phyloP scores from a whole-genome alignment of 1,140 invertebrate species.

The Scaptomyza graminum region DNA sequence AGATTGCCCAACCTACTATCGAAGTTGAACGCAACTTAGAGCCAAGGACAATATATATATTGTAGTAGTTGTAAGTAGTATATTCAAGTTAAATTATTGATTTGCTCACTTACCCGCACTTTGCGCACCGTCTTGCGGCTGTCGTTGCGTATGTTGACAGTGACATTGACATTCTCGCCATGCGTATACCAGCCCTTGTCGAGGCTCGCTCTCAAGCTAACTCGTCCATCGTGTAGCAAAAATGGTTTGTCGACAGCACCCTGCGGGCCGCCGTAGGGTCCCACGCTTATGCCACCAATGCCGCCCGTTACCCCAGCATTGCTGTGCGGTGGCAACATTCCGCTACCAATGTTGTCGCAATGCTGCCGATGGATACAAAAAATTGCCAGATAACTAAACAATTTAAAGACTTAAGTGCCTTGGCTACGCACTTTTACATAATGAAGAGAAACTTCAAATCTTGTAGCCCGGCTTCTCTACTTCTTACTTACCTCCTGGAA shows the following conservation, averaged over 20 bases:
- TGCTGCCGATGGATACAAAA: slow-evolving; percentile 38
- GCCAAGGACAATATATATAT: too few species aligned
- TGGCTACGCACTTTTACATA: neutral
- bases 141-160: slow-evolving; percentile 95
- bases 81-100: too few species aligned
- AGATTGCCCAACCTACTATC: too few species aligned
- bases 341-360: slow-evolving; percentile 56
- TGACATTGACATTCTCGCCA: slow-evolving; percentile 95
- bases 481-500: slow-evolving; percentile 74
- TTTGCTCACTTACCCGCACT: slow-evolving; percentile 89
- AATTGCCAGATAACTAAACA: neutral
- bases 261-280: slow-evolving; percentile 73
- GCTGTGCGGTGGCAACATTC: slow-evolving; percentile 63
- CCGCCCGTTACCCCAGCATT: slow-evolving; percentile 69
- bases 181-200: slow-evolving; percentile 98
- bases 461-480: too few species aligned
- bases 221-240: slow-evolving; percentile 88
- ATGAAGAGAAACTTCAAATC: too few species aligned
- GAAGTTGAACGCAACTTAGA: too few species aligned
- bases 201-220: slow-evolving; percentile 93
- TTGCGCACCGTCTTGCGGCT: slow-evolving; percentile 97
- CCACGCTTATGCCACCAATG: slow-evolving; percentile 66
- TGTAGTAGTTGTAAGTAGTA: too few species aligned
- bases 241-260: slow-evolving; percentile 86
- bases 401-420: too few species aligned